Evolutionary conservation across 2,888 invertebrate species (phyloP).

Genomic region (Tridacna crocea): DNA sequence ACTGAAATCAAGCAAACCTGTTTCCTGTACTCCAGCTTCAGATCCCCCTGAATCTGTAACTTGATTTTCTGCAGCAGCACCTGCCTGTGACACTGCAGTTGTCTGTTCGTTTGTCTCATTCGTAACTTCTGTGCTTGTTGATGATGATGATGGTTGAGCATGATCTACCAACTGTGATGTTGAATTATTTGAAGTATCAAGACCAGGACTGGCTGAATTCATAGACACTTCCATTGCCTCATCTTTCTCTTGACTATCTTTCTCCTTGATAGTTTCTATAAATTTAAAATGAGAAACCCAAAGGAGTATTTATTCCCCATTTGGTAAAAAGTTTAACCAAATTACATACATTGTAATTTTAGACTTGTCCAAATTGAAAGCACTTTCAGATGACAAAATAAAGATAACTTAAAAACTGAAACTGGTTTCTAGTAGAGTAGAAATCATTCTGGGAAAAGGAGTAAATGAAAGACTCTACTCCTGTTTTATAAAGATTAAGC

Average conservation of each 20-base stretch:
- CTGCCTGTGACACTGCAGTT: background rate
- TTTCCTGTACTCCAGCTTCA: constrained; percentile 11
- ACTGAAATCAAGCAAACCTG: background rate
- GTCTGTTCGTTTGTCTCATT: constrained; percentile 7
- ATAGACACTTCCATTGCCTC: constrained; percentile 24
- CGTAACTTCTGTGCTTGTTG: background rate
- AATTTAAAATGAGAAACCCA: background rate
- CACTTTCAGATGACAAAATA: too few species aligned
- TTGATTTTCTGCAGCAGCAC: background rate
- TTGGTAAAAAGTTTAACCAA: too few species aligned
- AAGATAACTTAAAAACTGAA: too few species aligned
- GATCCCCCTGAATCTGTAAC: constrained; percentile 13
- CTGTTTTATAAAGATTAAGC: too few species aligned
- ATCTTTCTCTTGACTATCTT: background rate
- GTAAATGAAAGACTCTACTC: too few species aligned
- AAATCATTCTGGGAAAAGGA: too few species aligned
- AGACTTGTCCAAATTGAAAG: too few species aligned
- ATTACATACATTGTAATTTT: background rate
- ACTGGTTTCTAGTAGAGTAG: too few species aligned
- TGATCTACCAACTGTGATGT: background rate
- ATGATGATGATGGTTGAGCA: background rate
- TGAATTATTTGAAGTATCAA: constrained; percentile 9
- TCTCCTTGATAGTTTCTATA: background rate
- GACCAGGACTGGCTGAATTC: background rate
- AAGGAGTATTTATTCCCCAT: background rate